Evolutionary conservation across 92 coral and sea anemone species (phyloP), one percentile per base, ranked within the genome.

Genomic region (Zoanthus sansibaricus): DNA sequence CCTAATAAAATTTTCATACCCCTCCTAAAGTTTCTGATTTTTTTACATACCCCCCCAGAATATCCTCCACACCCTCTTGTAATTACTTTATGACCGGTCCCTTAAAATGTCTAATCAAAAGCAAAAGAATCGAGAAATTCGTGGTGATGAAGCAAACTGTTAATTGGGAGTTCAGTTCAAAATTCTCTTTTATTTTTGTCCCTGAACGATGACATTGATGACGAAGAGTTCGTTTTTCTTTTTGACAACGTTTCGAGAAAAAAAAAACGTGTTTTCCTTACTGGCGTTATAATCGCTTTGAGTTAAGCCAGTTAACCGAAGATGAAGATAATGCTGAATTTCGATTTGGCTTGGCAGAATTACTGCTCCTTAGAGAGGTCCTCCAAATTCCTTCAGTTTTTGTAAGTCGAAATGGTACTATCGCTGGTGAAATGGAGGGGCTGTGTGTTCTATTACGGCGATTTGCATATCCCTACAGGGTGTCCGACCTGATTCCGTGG

Each of bases 331-430:
- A 62, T 7, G 54, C n/a, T n/a, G n/a, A n/a, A n/a, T n/a, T n/a
- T n/a, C n/a, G n/a, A n/a, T n/a, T n/a, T n/a, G n/a, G n/a, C 64
- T 44, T 14, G 48, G 13, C 33, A 30, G 62, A 83, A 31, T 16
- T 83, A 20, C 62, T 45, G 8, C 55, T 68, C 69, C 64, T 83
- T 32, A 61, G 32, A 58, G 16, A 52, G 16, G 79, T 51, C 2
- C 61, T 83, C 10, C 17, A 13, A 16, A n/a, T 83, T 12, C 68
- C 87, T 18, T 62, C 71, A 10, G 13, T 16, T 16, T 83, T 68
- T 72, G 67, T 47, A 21, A 71, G 87, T 45, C 15, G 75, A 15
- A 71, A 83, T 7, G 87, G 87, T 18, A 68, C 77, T 58, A 42
- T 42, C 10, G 77, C 56, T 7, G 48, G 8, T 14, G 86, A 48